Evolutionary conservation across 2,797 vertebrate species (phyloP).

Genomic region (Glossophaga mutica): DNA sequence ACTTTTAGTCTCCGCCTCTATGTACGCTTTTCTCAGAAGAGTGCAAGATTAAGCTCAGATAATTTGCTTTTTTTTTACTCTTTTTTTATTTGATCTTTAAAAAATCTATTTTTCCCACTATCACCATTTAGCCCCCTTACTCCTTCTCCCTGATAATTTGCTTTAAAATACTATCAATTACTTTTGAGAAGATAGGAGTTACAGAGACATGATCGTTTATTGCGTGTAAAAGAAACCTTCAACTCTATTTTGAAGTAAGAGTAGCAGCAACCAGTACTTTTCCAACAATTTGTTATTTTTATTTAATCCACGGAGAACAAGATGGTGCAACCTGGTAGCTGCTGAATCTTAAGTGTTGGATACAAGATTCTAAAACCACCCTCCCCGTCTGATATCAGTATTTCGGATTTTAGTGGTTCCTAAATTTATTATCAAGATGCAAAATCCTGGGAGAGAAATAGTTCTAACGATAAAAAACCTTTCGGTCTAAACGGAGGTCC

Average conservation of each 20-base stretch:
- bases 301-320: conserved; percentile 15
- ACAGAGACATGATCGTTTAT: neutral
- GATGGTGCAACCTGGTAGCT: neutral
- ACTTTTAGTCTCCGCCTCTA: neutral
- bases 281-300: neutral
- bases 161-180: neutral
- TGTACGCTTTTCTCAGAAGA: neutral
- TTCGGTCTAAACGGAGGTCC: neutral
- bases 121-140: neutral
- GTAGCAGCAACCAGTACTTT: neutral
- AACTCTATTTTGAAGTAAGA: neutral
- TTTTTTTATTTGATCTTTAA: neutral
- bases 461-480: neutral
- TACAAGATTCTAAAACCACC: neutral
- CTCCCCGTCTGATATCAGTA: neutral
- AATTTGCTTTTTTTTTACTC: neutral
- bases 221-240: neutral
- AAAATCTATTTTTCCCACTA: neutral
- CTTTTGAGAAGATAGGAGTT: neutral
- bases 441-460: neutral
- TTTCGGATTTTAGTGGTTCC: neutral
- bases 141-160: neutral
- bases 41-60: neutral
- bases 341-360: neutral
- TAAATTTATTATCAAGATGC: neutral